Percentiles rank a stretch among this genome's conserved stretches.
phyloP scores from a whole-genome alignment of 2,113 vertebrate genomes.

The Sakesphorus luctuosus region DNA sequence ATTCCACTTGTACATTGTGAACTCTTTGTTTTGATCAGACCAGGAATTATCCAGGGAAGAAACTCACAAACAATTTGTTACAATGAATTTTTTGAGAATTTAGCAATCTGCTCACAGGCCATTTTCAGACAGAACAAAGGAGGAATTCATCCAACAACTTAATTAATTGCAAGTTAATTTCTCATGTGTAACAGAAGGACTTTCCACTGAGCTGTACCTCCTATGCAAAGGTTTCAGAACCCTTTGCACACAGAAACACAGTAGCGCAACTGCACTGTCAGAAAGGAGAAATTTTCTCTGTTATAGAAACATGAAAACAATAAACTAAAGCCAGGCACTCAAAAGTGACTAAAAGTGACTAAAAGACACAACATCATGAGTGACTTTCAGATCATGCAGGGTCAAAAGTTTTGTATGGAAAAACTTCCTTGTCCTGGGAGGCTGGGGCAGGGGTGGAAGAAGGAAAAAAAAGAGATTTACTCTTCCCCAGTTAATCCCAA shows the following conservation, averaged over 20 bases:
- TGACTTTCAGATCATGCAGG: not conserved
- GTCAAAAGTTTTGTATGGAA: not conserved
- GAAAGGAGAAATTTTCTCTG: not conserved
- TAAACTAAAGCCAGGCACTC: not conserved
- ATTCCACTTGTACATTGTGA: not conserved
- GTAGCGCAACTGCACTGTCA: not conserved
- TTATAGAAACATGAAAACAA: not conserved
- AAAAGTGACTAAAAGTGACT: not conserved
- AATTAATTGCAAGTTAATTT: conserved; percentile 34
- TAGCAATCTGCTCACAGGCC: not conserved
- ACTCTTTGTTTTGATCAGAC: not conserved
- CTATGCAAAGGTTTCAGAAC: not conserved
- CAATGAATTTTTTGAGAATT: not conserved
- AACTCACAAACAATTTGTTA: not conserved
- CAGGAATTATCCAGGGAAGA: conserved; percentile 7
- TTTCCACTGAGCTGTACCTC: not conserved
- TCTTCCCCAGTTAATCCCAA: not conserved
- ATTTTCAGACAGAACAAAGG: conserved; percentile 48
- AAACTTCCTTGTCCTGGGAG: not conserved
- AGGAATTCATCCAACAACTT: conserved; percentile 23
- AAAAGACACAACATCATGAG: not conserved
- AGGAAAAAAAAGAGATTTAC: not conserved
- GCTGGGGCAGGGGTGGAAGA: rapidly evolving
- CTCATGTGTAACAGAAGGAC: not conserved
- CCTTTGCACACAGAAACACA: not conserved